phyloP scores from a whole-genome alignment of 1,140 invertebrate species.

The Hylaeus anthracinus region DNA sequence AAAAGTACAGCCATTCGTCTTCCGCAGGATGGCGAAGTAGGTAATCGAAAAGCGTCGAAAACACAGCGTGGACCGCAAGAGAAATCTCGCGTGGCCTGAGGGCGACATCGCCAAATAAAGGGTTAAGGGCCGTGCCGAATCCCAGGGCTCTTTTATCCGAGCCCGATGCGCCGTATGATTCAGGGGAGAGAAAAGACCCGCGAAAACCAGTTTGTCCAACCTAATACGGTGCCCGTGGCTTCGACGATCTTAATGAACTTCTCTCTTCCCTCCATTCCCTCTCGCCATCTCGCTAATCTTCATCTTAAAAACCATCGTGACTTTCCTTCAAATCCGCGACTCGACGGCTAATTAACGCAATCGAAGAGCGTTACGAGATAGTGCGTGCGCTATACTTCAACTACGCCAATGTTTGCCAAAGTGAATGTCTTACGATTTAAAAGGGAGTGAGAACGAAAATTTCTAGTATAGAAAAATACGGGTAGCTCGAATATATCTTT shows the following conservation, averaged over 20 bases:
- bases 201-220: constrained; percentile 74
- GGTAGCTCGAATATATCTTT: no score
- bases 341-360: constrained; percentile 15
- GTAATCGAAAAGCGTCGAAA: neutral
- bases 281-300: constrained; percentile 20
- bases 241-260: constrained; percentile 72
- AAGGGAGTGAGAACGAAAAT: no score
- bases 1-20: neutral
- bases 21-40: neutral
- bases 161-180: constrained; percentile 55
- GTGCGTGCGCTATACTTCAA: neutral
- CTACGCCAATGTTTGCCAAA: no score
- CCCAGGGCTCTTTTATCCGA: constrained; percentile 64
- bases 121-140: constrained; percentile 66
- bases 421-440: no score
- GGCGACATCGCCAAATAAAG: constrained; percentile 58
- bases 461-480: no score
- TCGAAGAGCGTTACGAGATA: neutral
- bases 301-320: constrained; percentile 19
- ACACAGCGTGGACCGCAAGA: neutral
- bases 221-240: constrained; percentile 65
- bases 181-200: constrained; percentile 67
- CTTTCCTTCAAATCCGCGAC: constrained; percentile 22
- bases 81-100: constrained; percentile 43
- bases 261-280: constrained; percentile 22